phyloP scores from a whole-genome alignment of 2,888 invertebrate genomes.

The Sarcophaga caerulescens region DNA sequence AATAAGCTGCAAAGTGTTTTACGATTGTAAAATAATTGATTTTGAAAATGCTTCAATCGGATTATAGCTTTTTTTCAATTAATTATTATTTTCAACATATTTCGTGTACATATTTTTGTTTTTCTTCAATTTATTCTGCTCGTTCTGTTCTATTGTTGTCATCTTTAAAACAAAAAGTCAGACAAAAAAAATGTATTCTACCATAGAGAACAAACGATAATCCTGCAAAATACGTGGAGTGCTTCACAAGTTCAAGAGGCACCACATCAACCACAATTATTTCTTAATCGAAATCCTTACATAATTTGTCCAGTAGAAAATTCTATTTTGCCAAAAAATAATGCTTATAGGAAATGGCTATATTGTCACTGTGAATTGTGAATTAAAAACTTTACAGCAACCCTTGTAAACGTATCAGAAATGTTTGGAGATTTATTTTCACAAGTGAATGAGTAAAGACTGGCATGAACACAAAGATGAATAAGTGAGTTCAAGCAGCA shows the following conservation, averaged over 20 bases:
- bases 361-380: too few species aligned
- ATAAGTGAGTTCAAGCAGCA: slow-evolving; percentile 50
- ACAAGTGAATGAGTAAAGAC: slow-evolving; percentile 2
- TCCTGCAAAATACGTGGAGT: slow-evolving; percentile 12
- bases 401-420: neutral
- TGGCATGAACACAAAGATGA: neutral
- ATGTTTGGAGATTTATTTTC: slow-evolving; percentile 9
- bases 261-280: too few species aligned
- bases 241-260: neutral
- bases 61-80: slow-evolving; percentile 62
- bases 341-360: too few species aligned
- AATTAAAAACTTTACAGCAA: too few species aligned
- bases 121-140: neutral
- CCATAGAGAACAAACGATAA: slow-evolving; percentile 23
- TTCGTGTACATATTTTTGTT: slow-evolving; percentile 15
- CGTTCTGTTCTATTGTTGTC: slow-evolving; percentile 18
- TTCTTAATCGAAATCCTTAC: too few species aligned
- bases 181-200: slow-evolving; percentile 23
- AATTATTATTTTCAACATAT: slow-evolving; percentile 54
- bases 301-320: too few species aligned
- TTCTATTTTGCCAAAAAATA: too few species aligned
- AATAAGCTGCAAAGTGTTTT: slow-evolving; percentile 66
- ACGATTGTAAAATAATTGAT: slow-evolving; percentile 63
- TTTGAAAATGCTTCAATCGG: slow-evolving; percentile 65
- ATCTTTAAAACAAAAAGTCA: slow-evolving; percentile 27